phyloP scores from a whole-genome alignment of 2,888 invertebrate genomes.

The Oxyteleia sp. region DNA sequence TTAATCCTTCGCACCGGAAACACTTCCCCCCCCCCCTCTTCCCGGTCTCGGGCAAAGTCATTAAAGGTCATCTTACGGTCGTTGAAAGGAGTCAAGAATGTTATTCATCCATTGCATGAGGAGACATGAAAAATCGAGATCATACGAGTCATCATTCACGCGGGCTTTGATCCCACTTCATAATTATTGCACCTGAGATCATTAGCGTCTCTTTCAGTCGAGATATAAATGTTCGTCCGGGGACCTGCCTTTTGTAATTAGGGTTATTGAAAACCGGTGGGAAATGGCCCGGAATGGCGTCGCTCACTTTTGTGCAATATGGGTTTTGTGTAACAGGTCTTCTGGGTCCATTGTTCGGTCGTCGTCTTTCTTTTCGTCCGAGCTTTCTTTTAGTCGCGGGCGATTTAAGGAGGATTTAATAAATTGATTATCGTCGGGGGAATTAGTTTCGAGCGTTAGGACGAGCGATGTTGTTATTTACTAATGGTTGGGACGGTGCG shows the following conservation, averaged over 20 bases:
- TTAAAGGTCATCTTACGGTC: conserved; percentile 63
- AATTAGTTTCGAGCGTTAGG: conserved; percentile 33
- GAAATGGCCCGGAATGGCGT: conserved; percentile 32
- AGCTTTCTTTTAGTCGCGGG: conserved; percentile 12
- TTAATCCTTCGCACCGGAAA: conserved; percentile 70
- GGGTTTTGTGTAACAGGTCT: conserved; percentile 60
- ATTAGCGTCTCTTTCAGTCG: conserved; percentile 66
- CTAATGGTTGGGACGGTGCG: conserved; percentile 4
- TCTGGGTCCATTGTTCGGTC: conserved; percentile 27
- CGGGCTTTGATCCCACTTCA: conserved; percentile 59
- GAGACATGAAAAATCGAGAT: conserved; percentile 71
- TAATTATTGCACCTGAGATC: conserved; percentile 71
- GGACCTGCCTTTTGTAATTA: conserved; percentile 61
- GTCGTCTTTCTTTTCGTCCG: conserved; percentile 16
- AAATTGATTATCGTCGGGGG: conserved; percentile 49
- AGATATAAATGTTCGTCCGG: conserved; percentile 49
- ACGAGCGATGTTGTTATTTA: conserved; percentile 41
- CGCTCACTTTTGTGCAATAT: conserved; percentile 64
- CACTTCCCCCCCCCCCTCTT: conserved; percentile 35
- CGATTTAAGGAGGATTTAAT: conserved; percentile 56
- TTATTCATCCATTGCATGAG: conserved; percentile 69
- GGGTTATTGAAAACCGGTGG: conserved; percentile 60
- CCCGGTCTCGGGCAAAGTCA: conserved; percentile 27
- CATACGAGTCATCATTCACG: conserved; percentile 66
- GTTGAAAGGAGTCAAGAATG: conserved; percentile 73